A percentile compares a stretch with the other conserved stretches of the same genome.
Evolutionary conservation across 2,797 vertebrate species (phyloP).

Genomic region (Scyliorhinus canicula): DNA sequence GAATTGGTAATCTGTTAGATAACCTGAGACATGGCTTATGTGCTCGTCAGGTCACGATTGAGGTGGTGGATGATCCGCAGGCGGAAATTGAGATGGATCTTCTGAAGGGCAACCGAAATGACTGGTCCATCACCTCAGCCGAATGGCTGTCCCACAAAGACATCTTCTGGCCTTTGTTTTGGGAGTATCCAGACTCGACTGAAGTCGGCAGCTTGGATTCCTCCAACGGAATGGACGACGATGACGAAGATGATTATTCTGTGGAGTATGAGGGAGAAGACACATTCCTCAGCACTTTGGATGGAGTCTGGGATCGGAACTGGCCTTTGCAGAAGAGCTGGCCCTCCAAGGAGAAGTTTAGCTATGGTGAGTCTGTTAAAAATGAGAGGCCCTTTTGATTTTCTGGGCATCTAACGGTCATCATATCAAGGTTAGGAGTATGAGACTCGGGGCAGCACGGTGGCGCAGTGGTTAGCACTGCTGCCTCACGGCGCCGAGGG

Average conservation of each 20-base stretch:
- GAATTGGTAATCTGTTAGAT: neutral
- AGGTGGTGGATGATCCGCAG: constrained; percentile 73
- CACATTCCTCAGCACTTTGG: constrained; percentile 61
- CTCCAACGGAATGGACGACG: constrained; percentile 53
- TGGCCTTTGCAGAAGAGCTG: constrained; percentile 62
- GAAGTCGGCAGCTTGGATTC: constrained; percentile 44
- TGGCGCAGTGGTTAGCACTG: too few species aligned
- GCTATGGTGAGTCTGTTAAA: constrained; percentile 61
- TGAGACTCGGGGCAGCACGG: too few species aligned
- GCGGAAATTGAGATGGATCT: constrained; percentile 79
- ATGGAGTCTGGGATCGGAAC: constrained; percentile 56
- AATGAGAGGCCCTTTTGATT: neutral
- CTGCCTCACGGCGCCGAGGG: too few species aligned
- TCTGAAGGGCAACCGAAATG: constrained; percentile 63
- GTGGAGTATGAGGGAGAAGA: constrained; percentile 67
- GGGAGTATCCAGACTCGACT: constrained; percentile 66
- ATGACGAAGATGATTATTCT: constrained; percentile 59
- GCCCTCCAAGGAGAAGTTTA: constrained; percentile 64
- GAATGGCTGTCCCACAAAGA: constrained; percentile 69
- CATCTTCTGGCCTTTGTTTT: constrained; percentile 79
- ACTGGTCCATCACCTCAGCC: constrained; percentile 66
- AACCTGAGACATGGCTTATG: neutral
- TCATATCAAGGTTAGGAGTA: neutral
- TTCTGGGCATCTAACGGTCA: neutral
- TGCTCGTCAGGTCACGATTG: constrained; percentile 70